A percentile compares a stretch with the other conserved stretches of the same genome.
phyloP scores from a whole-genome alignment of 2,113 vertebrate genomes.

The Eurypyga helias region DNA sequence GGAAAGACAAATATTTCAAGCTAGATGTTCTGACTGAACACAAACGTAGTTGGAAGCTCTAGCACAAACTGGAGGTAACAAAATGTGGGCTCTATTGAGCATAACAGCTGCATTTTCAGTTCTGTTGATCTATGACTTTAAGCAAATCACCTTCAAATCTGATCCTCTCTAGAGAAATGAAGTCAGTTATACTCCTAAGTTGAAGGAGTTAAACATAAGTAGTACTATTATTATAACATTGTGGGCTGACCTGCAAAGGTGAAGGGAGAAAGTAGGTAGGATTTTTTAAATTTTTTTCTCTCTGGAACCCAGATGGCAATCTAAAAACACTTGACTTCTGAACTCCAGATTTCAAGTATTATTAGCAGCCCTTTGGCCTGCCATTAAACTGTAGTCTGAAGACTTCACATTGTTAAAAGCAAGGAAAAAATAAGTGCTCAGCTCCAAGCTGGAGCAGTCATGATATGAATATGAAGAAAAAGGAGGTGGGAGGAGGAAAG shows the following conservation, averaged over 20 bases:
- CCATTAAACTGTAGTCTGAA: conserved; percentile 14
- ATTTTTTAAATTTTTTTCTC: conserved; percentile 19
- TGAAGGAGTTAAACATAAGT: background rate
- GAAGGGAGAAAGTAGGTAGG: background rate
- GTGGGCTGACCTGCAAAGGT: background rate
- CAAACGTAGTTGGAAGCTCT: background rate
- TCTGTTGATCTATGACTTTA: conserved; percentile 6
- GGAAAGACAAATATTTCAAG: background rate
- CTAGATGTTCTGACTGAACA: background rate
- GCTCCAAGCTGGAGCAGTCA: background rate
- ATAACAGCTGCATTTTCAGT: background rate
- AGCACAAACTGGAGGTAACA: background rate
- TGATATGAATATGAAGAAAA: background rate
- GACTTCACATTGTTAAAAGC: background rate
- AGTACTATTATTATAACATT: conserved; percentile 11
- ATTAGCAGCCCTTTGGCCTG: conserved; percentile 41
- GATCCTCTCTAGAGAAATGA: background rate
- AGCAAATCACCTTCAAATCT: conserved; percentile 26
- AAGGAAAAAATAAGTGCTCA: background rate
- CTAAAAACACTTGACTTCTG: conserved; percentile 50
- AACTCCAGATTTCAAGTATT: conserved; percentile 20
- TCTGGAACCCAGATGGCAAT: background rate
- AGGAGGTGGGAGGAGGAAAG: background rate
- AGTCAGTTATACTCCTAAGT: background rate
- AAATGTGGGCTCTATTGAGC: background rate